Evolutionary conservation across 1,140 invertebrate genomes (phyloP).

Genomic region (Dermatophagoides farinae): DNA sequence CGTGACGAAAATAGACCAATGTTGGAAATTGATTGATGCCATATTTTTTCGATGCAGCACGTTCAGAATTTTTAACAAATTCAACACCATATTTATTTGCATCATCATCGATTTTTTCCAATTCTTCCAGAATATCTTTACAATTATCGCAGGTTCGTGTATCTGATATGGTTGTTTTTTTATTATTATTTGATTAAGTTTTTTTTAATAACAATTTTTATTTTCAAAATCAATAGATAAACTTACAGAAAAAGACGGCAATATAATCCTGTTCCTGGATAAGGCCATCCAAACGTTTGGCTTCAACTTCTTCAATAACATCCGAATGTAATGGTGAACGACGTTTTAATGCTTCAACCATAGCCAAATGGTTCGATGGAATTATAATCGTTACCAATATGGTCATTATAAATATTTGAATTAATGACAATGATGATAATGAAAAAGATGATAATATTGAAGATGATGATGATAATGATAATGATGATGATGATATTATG

Average conservation of each 20-base stretch:
- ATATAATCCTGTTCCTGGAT: conserved; percentile 75
- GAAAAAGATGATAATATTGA: too few species aligned
- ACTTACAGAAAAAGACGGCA: conserved; percentile 90
- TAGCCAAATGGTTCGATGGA: too few species aligned
- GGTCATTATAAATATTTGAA: too few species aligned
- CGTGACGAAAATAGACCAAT: conserved; percentile 79
- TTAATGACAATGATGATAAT: too few species aligned
- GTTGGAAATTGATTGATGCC: conserved; percentile 79
- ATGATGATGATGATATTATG: too few species aligned
- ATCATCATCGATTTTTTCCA: conserved; percentile 86
- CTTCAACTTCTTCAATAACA: conserved; percentile 72
- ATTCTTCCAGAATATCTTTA: conserved; percentile 55
- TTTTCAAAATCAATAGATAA: conserved; percentile 14
- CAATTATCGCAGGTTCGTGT: conserved; percentile 62
- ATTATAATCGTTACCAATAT: too few species aligned
- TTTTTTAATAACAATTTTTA: not conserved
- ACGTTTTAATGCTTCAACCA: not conserved
- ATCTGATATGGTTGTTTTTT: conserved; percentile 23
- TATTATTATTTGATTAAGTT: not conserved
- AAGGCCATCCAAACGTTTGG: conserved; percentile 66
- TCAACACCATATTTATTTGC: conserved; percentile 78
- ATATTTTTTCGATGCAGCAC: conserved; percentile 78
- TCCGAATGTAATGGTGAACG: conserved; percentile 24
- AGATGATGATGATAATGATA: too few species aligned
- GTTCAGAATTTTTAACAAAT: conserved; percentile 87